A percentile compares a stretch with the other conserved stretches of the same genome.
These are phyloP conservation scores for Drosophila nasuta DNA, from an alignment of 1,140 invertebrate species.

Conservation along the genomic window DNA sequence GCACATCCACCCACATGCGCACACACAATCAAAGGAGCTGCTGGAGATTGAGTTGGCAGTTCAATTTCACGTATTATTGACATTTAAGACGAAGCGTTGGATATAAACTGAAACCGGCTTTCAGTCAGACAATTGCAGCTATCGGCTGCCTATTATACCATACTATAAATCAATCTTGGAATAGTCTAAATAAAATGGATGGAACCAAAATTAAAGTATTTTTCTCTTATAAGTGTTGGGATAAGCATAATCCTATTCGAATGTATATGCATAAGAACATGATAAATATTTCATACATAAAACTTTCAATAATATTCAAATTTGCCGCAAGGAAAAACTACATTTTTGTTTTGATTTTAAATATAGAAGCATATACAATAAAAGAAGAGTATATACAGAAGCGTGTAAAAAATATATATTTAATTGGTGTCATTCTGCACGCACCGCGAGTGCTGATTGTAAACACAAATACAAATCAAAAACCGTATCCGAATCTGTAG, in stretches of 20 bases:
- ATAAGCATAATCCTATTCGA: too few relatives aligned
- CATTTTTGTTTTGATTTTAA: too few relatives aligned
- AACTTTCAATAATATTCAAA: too few relatives aligned
- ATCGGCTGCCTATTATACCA: constrained; percentile 74
- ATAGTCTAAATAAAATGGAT: constrained; percentile 40
- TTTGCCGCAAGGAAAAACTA: too few relatives aligned
- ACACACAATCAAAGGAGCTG: constrained; percentile 40
- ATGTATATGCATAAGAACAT: too few relatives aligned
- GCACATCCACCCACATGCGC: background rate
- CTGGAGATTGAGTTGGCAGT: constrained; percentile 78
- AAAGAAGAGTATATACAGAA: constrained; percentile 15
- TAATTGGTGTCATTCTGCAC: constrained; percentile 77
- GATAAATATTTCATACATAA: too few relatives aligned
- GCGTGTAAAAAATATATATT: constrained; percentile 25
- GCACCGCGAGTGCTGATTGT: constrained; percentile 52
- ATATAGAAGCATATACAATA: too few relatives aligned
- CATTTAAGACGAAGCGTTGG: constrained; percentile 73
- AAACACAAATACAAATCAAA: constrained; percentile 43
- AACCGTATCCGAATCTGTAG: constrained; percentile 46
- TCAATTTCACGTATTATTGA: constrained; percentile 84
- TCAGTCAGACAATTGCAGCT: constrained; percentile 54
- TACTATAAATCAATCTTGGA: constrained; percentile 72
- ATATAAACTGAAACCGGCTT: constrained; percentile 58
- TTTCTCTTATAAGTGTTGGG: too few relatives aligned
- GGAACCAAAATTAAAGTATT: background rate